Evolutionary conservation across 1,140 invertebrate species (phyloP).

Genomic region (Piezodorus guildinii): DNA sequence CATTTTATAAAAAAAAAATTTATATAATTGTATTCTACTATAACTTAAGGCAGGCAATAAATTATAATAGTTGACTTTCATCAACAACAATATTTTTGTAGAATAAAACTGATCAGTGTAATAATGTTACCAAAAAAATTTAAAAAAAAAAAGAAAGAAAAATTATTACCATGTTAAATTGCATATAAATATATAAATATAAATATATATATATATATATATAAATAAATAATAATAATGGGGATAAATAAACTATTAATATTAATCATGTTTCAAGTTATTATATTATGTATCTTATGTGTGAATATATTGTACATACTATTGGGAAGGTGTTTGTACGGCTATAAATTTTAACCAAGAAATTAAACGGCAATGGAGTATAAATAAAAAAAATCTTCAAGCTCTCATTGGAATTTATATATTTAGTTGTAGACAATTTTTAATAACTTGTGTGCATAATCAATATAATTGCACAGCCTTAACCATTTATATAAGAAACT

Average conservation of each 20-base stretch:
- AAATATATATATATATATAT: constrained; percentile 12
- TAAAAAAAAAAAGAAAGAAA: constrained; percentile 5
- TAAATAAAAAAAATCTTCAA: constrained; percentile 3
- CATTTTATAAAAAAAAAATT: constrained; percentile 3
- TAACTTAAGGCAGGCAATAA: constrained; percentile 18
- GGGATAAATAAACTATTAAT: constrained; percentile 12
- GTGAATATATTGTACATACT: constrained; percentile 6
- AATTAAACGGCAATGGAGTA: not conserved
- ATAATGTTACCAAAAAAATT: constrained; percentile 8
- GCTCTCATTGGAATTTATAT: constrained; percentile 10
- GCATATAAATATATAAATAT: constrained; percentile 11
- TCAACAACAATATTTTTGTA: constrained; percentile 16
- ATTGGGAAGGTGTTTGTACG: constrained; percentile 2
- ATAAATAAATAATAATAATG: constrained; percentile 10
- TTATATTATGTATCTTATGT: constrained; percentile 2
- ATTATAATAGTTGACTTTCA: constrained; percentile 14
- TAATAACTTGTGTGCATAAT: constrained; percentile 14
- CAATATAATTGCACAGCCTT: constrained; percentile 17
- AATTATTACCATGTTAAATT: constrained; percentile 13
- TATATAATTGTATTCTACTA: not conserved
- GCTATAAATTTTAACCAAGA: constrained; percentile 3
- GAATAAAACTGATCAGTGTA: constrained; percentile 9
- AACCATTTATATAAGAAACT: constrained; percentile 17
- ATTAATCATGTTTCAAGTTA: not conserved
- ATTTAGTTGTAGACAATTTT: constrained; percentile 15